Conservation (phyloP, 37 sponge, comb jelly and placozoan species). For the Ianthella basta region DNA sequence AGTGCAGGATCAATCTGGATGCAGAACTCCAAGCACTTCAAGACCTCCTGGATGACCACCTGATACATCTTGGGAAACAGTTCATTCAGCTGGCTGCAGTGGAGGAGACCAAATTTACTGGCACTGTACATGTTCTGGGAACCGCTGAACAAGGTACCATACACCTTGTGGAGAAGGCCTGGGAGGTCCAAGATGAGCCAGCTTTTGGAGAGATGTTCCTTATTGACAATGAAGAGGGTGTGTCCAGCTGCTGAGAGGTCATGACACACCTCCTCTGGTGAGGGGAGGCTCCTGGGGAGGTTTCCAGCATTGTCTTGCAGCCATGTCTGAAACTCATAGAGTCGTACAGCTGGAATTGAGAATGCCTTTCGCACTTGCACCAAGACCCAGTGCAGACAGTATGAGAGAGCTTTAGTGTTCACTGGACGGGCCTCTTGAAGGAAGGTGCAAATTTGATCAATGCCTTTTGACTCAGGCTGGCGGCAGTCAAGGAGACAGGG, state of each 20-base stretch:
- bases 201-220: neutral
- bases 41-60: neutral
- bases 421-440: neutral
- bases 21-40: neutral
- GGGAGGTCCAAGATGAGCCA: neutral
- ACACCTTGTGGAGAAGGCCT: neutral
- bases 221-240: neutral
- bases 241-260: neutral
- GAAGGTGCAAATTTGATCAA: neutral
- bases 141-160: neutral
- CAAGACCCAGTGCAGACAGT: no score
- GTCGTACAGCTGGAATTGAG: no score
- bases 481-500: no score
- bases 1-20: neutral
- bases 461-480: neutral
- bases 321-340: no score
- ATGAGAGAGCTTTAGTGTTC: no score
- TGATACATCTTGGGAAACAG: neutral
- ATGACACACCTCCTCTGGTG: neutral
- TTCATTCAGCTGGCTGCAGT: neutral
- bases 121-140: neutral
- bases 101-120: neutral
- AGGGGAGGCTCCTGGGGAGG: neutral
- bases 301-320: no score
- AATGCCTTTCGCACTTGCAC: no score